Evolutionary conservation across 2,888 invertebrate genomes (phyloP).

Genomic region (Macroteleia sp.): DNA sequence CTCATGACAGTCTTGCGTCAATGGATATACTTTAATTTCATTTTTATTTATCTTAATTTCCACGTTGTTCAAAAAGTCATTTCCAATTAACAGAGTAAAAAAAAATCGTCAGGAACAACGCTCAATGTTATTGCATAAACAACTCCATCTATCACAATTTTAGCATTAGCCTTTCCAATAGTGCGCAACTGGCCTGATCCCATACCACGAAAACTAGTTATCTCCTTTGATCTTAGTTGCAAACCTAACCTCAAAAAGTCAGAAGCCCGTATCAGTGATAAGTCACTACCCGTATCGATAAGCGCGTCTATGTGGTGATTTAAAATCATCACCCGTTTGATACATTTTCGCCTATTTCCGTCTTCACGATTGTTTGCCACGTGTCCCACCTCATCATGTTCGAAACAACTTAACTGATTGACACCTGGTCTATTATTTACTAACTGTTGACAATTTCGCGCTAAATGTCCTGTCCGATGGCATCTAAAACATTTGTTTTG

Average conservation of each 20-base stretch:
- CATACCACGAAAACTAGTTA: constrained; percentile 8
- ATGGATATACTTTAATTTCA: constrained; percentile 6
- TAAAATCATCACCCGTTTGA: too few species aligned
- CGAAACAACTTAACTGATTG: background rate
- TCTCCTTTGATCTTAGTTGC: background rate
- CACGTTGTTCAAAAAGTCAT: constrained; percentile 8
- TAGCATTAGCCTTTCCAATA: background rate
- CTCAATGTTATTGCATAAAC: background rate
- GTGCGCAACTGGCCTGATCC: background rate
- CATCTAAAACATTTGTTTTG: background rate
- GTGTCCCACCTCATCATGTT: too few species aligned
- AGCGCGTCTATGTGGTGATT: too few species aligned
- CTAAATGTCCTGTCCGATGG: background rate
- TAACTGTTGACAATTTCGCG: background rate
- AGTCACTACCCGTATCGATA: constrained; percentile 6
- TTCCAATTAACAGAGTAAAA: constrained; percentile 8
- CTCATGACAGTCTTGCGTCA: background rate
- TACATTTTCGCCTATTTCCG: too few species aligned
- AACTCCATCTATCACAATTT: constrained; percentile 1
- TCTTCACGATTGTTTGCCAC: too few species aligned
- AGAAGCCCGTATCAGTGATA: background rate
- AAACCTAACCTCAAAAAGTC: constrained; percentile 8
- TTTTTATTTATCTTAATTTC: constrained; percentile 4
- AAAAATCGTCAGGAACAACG: background rate
- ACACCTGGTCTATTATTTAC: background rate